Percentiles rank a stretch among this genome's conserved stretches.
These are phyloP conservation scores for Flexamia atlantica DNA, from an alignment of 2,888 invertebrate genomes.

Conservation along the genomic window DNA sequence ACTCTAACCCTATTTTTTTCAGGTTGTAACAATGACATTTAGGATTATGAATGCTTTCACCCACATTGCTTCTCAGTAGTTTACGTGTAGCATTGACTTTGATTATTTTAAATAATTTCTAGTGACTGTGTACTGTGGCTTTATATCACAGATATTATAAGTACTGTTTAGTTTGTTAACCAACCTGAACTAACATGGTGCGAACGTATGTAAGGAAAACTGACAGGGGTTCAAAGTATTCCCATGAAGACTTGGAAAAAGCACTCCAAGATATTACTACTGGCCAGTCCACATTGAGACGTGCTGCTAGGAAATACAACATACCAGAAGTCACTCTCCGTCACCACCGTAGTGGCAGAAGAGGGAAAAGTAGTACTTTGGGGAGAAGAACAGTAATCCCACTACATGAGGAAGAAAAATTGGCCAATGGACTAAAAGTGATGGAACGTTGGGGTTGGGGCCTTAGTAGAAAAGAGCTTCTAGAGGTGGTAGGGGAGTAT, in stretches of 20 bases:
- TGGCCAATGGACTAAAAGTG: slow-evolving; percentile 64
- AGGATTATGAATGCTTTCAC: too few species aligned
- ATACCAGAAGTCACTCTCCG: background rate
- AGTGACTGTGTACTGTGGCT: too few species aligned
- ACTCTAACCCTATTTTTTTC: too few species aligned
- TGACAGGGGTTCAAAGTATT: too few species aligned
- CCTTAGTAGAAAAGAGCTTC: slow-evolving; percentile 71
- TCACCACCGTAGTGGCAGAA: background rate
- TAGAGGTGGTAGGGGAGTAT: slow-evolving; percentile 71
- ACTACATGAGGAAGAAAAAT: background rate
- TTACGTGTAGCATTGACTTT: background rate
- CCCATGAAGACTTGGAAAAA: too few species aligned
- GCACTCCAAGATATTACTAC: too few species aligned
- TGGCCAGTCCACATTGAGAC: background rate
- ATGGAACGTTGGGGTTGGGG: slow-evolving; percentile 73
- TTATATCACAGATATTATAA: too few species aligned
- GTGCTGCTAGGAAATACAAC: background rate
- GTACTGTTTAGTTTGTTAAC: too few species aligned
- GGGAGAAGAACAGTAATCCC: slow-evolving; percentile 63
- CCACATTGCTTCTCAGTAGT: background rate
- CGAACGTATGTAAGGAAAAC: too few species aligned
- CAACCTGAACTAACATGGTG: too few species aligned
- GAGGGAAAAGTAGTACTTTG: background rate
- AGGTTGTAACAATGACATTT: too few species aligned
- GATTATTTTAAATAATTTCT: too few species aligned